phyloP scores from a whole-genome alignment of 2,797 vertebrate genomes.

The Monodelphis domestica region DNA sequence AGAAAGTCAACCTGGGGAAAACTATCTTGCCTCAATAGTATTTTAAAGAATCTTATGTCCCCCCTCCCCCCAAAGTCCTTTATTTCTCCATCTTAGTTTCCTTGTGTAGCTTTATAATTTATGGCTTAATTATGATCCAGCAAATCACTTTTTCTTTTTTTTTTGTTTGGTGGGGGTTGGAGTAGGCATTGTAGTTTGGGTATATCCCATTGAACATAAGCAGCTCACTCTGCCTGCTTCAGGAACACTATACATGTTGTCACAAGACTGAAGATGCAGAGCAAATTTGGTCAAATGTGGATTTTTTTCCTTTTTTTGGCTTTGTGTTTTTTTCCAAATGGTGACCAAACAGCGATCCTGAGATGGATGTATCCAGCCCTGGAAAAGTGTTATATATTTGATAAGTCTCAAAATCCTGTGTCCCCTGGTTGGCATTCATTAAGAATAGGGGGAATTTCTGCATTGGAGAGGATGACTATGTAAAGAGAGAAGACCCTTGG shows the following conservation, averaged over 20 bases:
- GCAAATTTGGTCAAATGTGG: not conserved
- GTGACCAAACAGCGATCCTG: not conserved
- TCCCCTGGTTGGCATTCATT: not conserved
- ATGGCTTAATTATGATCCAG: not conserved
- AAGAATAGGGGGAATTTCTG: not conserved
- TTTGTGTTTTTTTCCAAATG: not conserved
- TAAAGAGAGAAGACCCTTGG: not conserved
- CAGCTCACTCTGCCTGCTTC: not conserved
- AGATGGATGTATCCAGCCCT: not conserved
- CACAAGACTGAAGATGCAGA: not conserved
- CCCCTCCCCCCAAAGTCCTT: not conserved
- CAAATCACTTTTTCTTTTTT: not conserved
- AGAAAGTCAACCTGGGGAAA: slow-evolving; percentile 8
- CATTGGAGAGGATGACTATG: not conserved
- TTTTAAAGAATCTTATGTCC: not conserved
- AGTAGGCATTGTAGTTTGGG: not conserved
- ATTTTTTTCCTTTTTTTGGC: not conserved
- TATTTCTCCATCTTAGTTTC: not conserved
- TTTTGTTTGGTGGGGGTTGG: not conserved
- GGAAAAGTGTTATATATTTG: not conserved
- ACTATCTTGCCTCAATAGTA: not conserved
- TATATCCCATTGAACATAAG: not conserved
- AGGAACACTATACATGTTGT: not conserved
- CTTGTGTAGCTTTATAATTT: slow-evolving; percentile 9
- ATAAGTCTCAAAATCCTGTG: not conserved